A percentile compares a stretch with the other conserved stretches of the same genome.
Evolutionary conservation across 2,113 vertebrate genomes (phyloP).

Genomic region (Pelecanus crispus): DNA sequence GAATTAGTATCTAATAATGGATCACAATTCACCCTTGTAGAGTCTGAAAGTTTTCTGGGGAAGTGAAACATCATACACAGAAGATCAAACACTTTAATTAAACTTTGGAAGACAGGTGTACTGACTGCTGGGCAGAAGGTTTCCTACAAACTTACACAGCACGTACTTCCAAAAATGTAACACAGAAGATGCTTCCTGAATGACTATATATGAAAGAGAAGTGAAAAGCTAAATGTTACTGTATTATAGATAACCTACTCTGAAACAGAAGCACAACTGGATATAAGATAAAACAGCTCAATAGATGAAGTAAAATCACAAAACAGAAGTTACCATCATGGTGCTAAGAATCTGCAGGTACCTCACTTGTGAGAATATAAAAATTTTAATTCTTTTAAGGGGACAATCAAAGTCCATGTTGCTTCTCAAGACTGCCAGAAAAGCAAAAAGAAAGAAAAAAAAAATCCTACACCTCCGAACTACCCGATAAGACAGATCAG

Average conservation of each 20-base stretch:
- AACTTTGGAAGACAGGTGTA: neutral
- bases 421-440: neutral
- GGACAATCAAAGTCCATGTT: neutral
- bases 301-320: neutral
- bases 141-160: neutral
- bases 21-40: neutral
- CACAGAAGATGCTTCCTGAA: neutral
- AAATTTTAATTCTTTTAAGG: neutral
- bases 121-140: neutral
- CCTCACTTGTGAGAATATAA: neutral
- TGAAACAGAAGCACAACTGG: neutral
- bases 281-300: neutral
- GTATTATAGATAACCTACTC: neutral
- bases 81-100: slow-evolving; percentile 40
- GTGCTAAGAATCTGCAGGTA: neutral
- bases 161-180: neutral
- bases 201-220: neutral
- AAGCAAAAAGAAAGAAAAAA: neutral
- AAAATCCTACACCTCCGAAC: neutral
- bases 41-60: neutral
- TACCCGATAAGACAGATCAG: neutral
- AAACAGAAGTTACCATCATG: neutral
- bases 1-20: slow-evolving; percentile 40
- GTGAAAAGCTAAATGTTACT: neutral
- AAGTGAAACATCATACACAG: neutral